These are phyloP conservation scores for Hassar affinis DNA, from an alignment of 2,113 vertebrate genomes.

Conservation along the genomic window DNA sequence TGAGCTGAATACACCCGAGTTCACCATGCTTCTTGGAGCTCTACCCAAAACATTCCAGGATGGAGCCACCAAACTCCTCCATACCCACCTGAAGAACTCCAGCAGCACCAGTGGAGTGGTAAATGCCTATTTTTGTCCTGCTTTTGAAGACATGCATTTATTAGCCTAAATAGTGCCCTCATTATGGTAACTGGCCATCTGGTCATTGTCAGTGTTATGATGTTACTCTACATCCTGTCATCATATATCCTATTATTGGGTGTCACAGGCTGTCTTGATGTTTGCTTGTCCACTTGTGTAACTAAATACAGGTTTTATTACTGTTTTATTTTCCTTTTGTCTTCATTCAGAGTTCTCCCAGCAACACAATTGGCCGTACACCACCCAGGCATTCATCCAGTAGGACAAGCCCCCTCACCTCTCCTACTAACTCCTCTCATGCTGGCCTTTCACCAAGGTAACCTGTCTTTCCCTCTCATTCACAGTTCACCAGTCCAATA, in stretches of 20 bases:
- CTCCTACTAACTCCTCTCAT: constrained; percentile 96
- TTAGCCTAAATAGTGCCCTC: neutral
- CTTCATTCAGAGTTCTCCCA: constrained; percentile 84
- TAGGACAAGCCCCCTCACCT: constrained; percentile 93
- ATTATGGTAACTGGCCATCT: neutral
- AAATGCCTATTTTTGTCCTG: constrained; percentile 49
- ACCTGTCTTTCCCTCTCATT: neutral
- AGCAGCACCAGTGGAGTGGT: constrained; percentile 89
- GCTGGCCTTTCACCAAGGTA: constrained; percentile 98
- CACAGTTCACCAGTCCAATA: neutral
- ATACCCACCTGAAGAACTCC: constrained; percentile 97
- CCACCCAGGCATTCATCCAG: constrained; percentile 86
- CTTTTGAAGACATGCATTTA: neutral
- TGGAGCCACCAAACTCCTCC: constrained; percentile 96
- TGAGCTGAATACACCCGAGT: constrained; percentile 96
- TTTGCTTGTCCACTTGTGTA: neutral
- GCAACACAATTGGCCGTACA: constrained; percentile 91
- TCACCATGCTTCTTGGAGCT: constrained; percentile 98
- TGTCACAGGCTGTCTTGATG: neutral
- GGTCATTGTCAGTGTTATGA: neutral
- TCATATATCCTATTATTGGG: neutral
- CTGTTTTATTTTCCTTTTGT: constrained; percentile 18
- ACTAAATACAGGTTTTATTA: neutral
- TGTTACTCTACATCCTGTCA: neutral
- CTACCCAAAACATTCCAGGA: constrained; percentile 99